These are phyloP conservation scores for Polyergus mexicanus DNA, from an alignment of 1,140 invertebrate species.

Conservation along the genomic window DNA sequence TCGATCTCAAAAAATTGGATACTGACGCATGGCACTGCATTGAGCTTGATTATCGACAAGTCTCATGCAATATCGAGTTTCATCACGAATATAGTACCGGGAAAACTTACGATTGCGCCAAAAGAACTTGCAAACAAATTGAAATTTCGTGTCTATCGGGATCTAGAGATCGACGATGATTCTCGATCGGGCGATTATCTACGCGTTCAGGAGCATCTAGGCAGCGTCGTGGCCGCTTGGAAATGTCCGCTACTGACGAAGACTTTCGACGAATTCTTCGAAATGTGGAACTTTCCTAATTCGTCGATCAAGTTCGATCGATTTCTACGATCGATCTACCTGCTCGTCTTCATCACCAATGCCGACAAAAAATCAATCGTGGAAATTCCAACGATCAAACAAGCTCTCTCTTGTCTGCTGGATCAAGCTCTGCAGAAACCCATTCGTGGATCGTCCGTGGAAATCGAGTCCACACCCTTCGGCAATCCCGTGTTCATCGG, in stretches of 20 bases:
- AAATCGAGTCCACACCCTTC: conserved; percentile 87
- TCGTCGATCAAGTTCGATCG: conserved; percentile 81
- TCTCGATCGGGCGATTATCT: too few relatives aligned
- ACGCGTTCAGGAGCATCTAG: conserved; percentile 2
- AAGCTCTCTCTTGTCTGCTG: conserved; percentile 61
- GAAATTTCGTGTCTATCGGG: conserved; percentile 68
- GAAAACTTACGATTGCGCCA: conserved; percentile 69
- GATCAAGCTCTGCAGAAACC: not conserved
- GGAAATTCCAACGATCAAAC: conserved; percentile 32
- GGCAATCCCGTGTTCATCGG: conserved; percentile 87
- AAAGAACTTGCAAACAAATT: conserved; percentile 37
- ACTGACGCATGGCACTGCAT: conserved; percentile 86
- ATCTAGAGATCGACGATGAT: not conserved
- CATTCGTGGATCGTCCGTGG: conserved; percentile 77
- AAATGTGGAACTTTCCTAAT: conserved; percentile 86
- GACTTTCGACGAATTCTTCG: conserved; percentile 85
- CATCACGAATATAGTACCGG: conserved; percentile 44
- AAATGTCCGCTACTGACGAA: conserved; percentile 85
- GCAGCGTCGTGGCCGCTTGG: conserved; percentile 79
- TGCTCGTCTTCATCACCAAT: conserved; percentile 84
- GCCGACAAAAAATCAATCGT: not conserved
- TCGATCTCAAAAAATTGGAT: conserved; percentile 86
- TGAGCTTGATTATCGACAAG: conserved; percentile 77
- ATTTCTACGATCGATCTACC: conserved; percentile 85
- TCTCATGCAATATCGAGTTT: conserved; percentile 10